phyloP scores from a whole-genome alignment of 2,888 invertebrate genomes.

The Campaea margaritaria region DNA sequence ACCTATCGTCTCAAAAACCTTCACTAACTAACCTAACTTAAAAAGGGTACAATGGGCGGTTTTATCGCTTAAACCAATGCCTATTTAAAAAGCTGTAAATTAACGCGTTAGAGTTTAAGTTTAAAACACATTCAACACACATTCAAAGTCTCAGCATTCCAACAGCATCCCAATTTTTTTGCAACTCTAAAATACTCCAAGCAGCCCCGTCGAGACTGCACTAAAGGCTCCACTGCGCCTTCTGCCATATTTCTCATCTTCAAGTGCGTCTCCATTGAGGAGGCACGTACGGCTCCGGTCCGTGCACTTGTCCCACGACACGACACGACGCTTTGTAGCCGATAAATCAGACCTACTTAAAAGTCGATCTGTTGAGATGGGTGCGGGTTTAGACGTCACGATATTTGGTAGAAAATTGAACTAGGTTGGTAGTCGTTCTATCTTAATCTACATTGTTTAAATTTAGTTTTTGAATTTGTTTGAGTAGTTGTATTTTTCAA shows the following conservation, averaged over 20 bases:
- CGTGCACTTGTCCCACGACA: conserved; percentile 75
- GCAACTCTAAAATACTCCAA: background rate
- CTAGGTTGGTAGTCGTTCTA: no score
- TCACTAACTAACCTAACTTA: no score
- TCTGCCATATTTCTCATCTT: conserved; percentile 59
- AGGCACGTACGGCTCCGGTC: conserved; percentile 55
- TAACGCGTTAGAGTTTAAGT: no score
- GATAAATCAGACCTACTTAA: conserved; percentile 81
- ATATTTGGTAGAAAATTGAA: conserved; percentile 19
- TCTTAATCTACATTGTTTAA: no score
- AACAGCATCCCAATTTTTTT: conserved; percentile 12
- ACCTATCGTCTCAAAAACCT: no score
- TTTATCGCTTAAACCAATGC: no score
- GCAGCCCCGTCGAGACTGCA: background rate
- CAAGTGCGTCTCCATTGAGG: conserved; percentile 48
- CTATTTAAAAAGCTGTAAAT: no score
- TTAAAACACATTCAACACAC: no score
- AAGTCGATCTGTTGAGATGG: conserved; percentile 48
- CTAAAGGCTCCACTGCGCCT: conserved; percentile 36
- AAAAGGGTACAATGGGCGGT: no score
- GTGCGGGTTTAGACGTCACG: conserved; percentile 48
- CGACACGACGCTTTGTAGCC: conserved; percentile 61
- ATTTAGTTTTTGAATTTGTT: no score
- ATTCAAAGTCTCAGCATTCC: background rate
- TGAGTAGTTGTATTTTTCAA: no score